Evolutionary conservation across 2,888 invertebrate species (phyloP), one percentile per base, ranked within the genome.

Genomic region (Zaprionus obscuricornis): DNA sequence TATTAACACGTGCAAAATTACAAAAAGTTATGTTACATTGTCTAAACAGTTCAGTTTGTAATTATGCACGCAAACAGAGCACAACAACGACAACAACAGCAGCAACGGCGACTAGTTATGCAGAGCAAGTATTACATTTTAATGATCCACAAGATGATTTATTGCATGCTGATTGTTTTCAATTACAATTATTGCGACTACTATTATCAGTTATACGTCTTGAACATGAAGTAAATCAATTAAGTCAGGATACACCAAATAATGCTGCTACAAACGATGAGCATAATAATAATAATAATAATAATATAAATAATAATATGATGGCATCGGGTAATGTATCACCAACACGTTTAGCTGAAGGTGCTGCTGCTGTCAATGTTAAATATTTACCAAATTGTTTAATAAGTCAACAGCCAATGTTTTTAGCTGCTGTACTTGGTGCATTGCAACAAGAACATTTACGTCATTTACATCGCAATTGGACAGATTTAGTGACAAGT

Each of bases 21-120:
- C 96, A 97, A 89, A 96, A 96, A 62, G 94, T 95, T 16, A 92
- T 96, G 37, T 91, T 97, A 40, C 96, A 96, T 88, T 95, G 95
- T 86, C 91, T 96, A 13, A 92, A 96, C 42, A 95, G 96, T 2
- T 94, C 94, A 11, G 95, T 96, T 8, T 83, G 82, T 46, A 85
- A 83, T 18, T 87, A 79, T 24, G 74, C 69, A 0, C 67, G 66
- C 5, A 74, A 46, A n/a, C 54, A 57, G 34, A n/a, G n/a, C n/a
- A n/a, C n/a, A n/a, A n/a, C n/a, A n/a, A n/a, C n/a, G n/a, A n/a
- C n/a, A n/a, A n/a, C n/a, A n/a, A n/a, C n/a, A n/a, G 54, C 66
- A 42, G 13, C 29, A 16, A 36, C 16, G 7, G 68, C 74, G 11
- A 66, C 73, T 11, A 93, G 94, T 4, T 93, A 95, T 74, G 95